Evolutionary conservation across 1,140 invertebrate genomes (phyloP).

Genomic region (Euglossa dilemma): DNA sequence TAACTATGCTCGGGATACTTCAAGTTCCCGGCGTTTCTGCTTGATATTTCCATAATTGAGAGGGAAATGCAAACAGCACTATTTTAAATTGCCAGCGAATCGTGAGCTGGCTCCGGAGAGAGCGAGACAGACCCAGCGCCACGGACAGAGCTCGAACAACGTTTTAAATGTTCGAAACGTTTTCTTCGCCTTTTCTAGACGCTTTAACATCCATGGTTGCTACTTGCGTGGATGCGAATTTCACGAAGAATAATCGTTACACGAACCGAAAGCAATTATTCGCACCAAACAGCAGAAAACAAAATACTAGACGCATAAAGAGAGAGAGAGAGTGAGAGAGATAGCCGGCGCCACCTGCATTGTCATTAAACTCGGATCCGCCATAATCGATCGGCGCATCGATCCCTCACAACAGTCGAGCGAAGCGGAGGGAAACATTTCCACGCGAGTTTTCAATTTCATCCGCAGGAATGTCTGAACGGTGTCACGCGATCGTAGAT

Average conservation of each 20-base stretch:
- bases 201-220: background rate
- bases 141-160: background rate
- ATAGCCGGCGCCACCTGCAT: too few species aligned
- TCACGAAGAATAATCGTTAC: too few species aligned
- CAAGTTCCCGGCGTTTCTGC: conserved; percentile 27
- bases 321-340: too few species aligned
- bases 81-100: conserved; percentile 34
- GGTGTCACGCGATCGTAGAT: background rate
- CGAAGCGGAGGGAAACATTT: background rate
- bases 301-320: too few species aligned
- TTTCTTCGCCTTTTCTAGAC: background rate
- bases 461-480: background rate
- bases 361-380: too few species aligned
- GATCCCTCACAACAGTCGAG: background rate
- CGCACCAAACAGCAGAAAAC: too few species aligned
- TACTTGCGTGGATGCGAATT: too few species aligned
- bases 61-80: conserved; percentile 37
- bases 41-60: conserved; percentile 53
- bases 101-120: background rate
- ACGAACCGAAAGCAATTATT: too few species aligned
- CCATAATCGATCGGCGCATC: background rate
- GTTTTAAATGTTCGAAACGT: background rate
- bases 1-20: conserved; percentile 45
- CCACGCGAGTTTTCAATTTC: conserved; percentile 28
- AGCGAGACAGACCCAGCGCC: too few species aligned